Base-by-base conservation (phyloP, 2,888 invertebrate genomes). In the Rhaphigaster nebulosa region DNA sequence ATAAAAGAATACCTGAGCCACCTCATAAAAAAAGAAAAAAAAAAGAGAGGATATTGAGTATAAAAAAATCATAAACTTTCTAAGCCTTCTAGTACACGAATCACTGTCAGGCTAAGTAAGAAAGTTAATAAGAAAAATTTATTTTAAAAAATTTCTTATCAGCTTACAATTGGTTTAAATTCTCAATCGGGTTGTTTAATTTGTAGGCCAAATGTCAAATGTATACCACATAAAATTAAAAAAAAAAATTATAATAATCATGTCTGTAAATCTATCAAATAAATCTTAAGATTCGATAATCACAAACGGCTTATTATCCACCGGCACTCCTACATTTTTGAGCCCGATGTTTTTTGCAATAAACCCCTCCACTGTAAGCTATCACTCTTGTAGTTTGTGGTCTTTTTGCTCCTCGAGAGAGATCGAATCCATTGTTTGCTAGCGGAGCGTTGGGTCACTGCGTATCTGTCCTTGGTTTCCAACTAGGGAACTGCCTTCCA, bases 381-480 rank as follows among this genome's bases (percentile, higher is more conserved):
- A 76, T 76, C 70, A 76, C 38, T 84, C 45, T 84, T 84, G 15
- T 84, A 45, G n/a, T 18, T 84, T 45, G n/a, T 84, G 84, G 45
- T 84, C 38, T n/a, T 84, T 84, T 84, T 84, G 84, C 84, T 80
- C 41, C 23, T 38, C 26, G 84, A 84, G 10, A 84, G 84, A 45
- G 45, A 45, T 50, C n/a, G 45, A 84, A 41, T 4, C 84, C 84
- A 84, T 84, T 84, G 84, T 84, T 50, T 50, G 45, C 84, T 45
- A n/a, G 18, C 41, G 13, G 41, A 38, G 76, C n/a, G n/a, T 38
- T 38, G 38, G 20, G 41, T 41, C 41, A 3, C 45, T n/a, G 13
- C n/a, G n/a, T 84, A 84, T n/a, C 84, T 84, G 84, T 84, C 84
- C 84, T 84, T 84, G 84, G 84, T 13, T 41, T 45, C 84, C 84